Conservation (phyloP, 2,113 vertebrate genomes). For the Petroica traversi region DNA sequence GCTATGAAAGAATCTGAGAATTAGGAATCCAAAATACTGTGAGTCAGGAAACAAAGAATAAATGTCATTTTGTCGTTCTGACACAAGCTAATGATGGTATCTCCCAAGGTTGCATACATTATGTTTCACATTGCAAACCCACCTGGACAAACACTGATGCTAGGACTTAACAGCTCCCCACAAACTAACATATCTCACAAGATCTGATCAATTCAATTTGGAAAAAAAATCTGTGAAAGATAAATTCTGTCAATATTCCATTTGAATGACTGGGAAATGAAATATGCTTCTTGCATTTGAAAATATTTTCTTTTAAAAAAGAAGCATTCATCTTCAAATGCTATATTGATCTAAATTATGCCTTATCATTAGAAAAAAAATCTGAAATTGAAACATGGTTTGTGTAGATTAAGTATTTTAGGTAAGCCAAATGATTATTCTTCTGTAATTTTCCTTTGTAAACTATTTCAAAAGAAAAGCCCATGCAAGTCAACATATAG, state of each 20-base stretch:
- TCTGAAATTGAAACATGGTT: background rate
- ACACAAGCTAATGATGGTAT: background rate
- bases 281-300: background rate
- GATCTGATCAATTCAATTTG: background rate
- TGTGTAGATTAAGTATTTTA: background rate
- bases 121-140: background rate
- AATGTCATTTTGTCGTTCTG: background rate
- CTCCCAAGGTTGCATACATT: fast-evolving
- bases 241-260: background rate
- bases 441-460: background rate
- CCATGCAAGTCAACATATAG: background rate
- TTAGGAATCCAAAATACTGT: background rate
- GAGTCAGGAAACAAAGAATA: background rate
- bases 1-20: background rate
- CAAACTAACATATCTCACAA: background rate
- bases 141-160: background rate
- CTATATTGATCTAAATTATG: background rate
- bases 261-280: background rate
- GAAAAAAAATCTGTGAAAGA: background rate
- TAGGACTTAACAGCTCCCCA: background rate
- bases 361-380: background rate
- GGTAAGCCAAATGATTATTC: background rate
- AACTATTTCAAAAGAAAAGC: background rate
- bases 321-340: background rate
- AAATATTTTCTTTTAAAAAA: background rate